Evolutionary conservation across 1,140 invertebrate species (phyloP), one percentile per base, ranked within the genome.

Genomic region (Leptinotarsa defecta): DNA sequence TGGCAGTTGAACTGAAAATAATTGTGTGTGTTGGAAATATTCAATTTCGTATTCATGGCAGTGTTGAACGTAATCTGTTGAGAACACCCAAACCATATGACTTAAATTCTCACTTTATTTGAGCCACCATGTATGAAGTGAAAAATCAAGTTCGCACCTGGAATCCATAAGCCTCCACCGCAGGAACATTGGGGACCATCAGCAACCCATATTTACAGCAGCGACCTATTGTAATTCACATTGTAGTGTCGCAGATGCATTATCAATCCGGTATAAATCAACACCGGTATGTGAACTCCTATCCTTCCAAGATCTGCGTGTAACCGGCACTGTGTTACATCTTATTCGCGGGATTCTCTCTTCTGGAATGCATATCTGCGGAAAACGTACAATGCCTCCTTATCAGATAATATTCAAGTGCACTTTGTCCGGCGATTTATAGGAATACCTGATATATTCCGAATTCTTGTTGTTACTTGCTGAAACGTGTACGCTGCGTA

Each of bases 181-280:
- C 65, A 63, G 64, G 72, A 76, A 80, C 79, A 80, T 80, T 80
- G 77, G 72, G 79, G 79, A 75, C 74, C 65, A 76, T 77, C 74
- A 78, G 73, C 71, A 78, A 76, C 76, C 71, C 77, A 77, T 81
- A 79, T 81, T 81, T 81, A 81, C 79, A 81, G 74, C 78, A 63
- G 68, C 76, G 27, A 43, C 73, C 74, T 77, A 77, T 78, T 81
- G 79, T 81, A 81, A 81, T 81, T 81, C 79, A 79, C 79, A 81
- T 81, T 81, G 79, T 81, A 78, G 79, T 81, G 78, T 81, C 79
- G 78, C 75, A 76, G 79, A 81, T 81, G 77, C 78, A 75, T 76
- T 79, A 81, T 81, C 79, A 81, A 75, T 79, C 71, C 72, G 65
- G 68, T 71, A 81, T 81, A 81, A 81, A 81, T 81, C 79, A 75